These are phyloP conservation scores for Ifrita kowaldi DNA, from an alignment of 2,113 vertebrate genomes.

Conservation along the genomic window DNA sequence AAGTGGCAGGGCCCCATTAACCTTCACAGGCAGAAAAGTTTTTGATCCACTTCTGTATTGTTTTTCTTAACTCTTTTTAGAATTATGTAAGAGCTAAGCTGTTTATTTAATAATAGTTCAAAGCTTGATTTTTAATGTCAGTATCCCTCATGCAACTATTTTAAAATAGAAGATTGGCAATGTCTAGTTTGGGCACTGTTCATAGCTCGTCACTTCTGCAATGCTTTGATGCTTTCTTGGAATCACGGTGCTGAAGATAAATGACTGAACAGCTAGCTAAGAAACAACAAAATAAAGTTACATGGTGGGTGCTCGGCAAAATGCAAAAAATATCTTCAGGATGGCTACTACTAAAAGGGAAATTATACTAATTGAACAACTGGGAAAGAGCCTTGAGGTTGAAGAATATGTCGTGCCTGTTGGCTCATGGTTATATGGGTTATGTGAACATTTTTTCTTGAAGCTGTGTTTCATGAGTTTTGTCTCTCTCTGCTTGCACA, in stretches of 20 bases:
- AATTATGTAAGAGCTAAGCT: not conserved
- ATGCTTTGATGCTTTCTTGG: constrained; percentile 20
- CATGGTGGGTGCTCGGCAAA: not conserved
- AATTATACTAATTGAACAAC: not conserved
- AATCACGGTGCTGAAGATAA: not conserved
- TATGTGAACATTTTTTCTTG: not conserved
- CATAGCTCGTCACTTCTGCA: not conserved
- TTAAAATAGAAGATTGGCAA: not conserved
- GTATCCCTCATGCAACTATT: not conserved
- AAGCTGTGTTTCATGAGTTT: not conserved
- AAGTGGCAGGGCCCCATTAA: not conserved
- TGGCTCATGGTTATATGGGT: not conserved
- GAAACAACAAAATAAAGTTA: not conserved
- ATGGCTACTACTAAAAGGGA: not conserved
- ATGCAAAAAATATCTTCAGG: not conserved
- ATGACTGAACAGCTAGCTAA: not conserved
- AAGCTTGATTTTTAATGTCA: not conserved
- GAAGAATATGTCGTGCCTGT: accelerated
- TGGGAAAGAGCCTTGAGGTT: not conserved
- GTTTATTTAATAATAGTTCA: not conserved
- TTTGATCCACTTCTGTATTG: not conserved
- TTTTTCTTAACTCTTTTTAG: not conserved
- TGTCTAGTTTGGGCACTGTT: not conserved
- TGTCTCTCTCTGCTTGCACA: not conserved
- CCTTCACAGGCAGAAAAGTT: not conserved